phyloP scores from a whole-genome alignment of 2,797 vertebrate species.

The Diplodus puntazzo region DNA sequence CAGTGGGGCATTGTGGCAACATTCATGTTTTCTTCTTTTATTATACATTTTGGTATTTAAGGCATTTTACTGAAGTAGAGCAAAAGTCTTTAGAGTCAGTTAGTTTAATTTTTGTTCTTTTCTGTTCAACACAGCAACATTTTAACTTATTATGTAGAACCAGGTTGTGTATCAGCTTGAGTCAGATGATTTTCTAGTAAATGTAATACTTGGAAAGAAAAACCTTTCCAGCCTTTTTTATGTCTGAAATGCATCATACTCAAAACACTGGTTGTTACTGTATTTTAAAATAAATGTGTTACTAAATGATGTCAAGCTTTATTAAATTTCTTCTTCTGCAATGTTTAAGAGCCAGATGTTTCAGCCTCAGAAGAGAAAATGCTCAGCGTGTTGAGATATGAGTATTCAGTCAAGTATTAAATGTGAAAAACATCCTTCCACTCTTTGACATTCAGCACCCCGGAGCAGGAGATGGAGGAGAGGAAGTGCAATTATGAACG shows the following conservation, averaged over 20 bases:
- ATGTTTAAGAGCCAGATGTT: background rate
- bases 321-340: background rate
- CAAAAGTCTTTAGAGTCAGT: background rate
- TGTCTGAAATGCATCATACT: background rate
- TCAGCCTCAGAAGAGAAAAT: background rate
- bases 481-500: conserved; percentile 97
- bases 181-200: background rate
- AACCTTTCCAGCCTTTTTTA: background rate
- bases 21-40: background rate
- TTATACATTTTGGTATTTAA: background rate
- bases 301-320: background rate
- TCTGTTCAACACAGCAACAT: no score
- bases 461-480: conserved; percentile 95
- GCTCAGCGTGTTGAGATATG: background rate
- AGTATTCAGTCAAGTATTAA: conserved; percentile 11
- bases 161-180: no score
- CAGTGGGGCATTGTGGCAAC: background rate
- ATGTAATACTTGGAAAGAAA: background rate
- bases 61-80: background rate
- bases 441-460: conserved; percentile 80
- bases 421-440: conserved; percentile 11
- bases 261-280: background rate
- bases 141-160: background rate
- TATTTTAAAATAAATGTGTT: background rate
- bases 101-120: no score